Conservation (phyloP, 1,140 invertebrate genomes). For the Phocides pigmalion region DNA sequence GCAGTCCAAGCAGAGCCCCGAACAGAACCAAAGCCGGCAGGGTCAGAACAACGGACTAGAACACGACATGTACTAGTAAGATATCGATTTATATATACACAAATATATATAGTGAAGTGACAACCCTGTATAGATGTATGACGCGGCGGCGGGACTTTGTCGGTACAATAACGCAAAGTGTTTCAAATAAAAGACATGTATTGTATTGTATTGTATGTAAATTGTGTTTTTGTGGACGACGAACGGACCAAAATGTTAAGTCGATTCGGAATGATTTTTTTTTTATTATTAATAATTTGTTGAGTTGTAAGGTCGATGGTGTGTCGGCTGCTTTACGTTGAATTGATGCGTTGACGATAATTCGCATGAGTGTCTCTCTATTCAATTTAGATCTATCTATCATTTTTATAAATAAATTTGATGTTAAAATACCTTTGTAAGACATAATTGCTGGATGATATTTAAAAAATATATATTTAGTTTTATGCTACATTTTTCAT, state of each 20-base stretch:
- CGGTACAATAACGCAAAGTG: conserved; percentile 41
- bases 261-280: conserved; percentile 24
- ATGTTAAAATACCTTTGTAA: too few species aligned
- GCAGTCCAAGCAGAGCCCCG: conserved; percentile 42
- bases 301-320: not conserved
- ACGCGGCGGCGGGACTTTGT: not conserved
- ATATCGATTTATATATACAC: conserved; percentile 30
- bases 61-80: conserved; percentile 77
- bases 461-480: too few species aligned
- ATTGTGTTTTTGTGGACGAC: conserved; percentile 42
- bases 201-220: conserved; percentile 37
- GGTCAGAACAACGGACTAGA: conserved; percentile 71
- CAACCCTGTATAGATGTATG: conserved; percentile 17
- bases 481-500: not conserved
- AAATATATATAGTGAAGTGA: conserved; percentile 27
- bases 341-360: not conserved
- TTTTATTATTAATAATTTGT: conserved; percentile 17
- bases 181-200: conserved; percentile 65
- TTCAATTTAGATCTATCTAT: too few species aligned
- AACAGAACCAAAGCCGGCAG: conserved; percentile 48
- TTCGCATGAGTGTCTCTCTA: too few species aligned
- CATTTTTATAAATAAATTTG: too few species aligned
- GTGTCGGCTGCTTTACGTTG: not conserved
- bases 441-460: too few species aligned
- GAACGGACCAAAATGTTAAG: conserved; percentile 32